Conservation (phyloP, 1,140 invertebrate species). For the Drosophila bocki region DNA sequence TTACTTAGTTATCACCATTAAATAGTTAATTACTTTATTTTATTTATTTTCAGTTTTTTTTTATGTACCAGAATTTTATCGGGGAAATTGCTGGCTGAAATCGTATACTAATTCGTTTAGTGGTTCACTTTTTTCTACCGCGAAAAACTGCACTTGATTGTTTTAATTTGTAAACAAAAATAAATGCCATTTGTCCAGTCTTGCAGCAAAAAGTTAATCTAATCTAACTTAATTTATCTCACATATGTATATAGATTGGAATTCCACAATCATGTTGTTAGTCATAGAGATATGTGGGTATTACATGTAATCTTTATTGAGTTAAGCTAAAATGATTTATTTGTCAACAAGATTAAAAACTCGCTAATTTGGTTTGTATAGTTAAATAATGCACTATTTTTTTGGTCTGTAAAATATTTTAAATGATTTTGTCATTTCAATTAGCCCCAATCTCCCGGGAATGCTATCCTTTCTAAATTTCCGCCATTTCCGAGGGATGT, state of each 20-base stretch:
- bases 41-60: not conserved
- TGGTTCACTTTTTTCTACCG: not conserved
- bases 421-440: constrained; percentile 15
- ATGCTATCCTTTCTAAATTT: constrained; percentile 9
- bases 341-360: too few relatives aligned
- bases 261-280: constrained; percentile 3
- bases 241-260: not conserved
- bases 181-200: constrained; percentile 1
- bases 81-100: too few relatives aligned
- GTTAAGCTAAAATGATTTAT: constrained; percentile 12
- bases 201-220: constrained; percentile 2
- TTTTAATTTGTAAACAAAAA: constrained; percentile 3
- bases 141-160: not conserved
- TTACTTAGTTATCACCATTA: not conserved
- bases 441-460: not conserved
- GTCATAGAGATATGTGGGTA: not conserved
- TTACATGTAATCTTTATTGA: constrained; percentile 12
- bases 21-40: not conserved
- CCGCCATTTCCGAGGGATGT: constrained; percentile 29
- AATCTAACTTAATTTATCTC: constrained; percentile 8
- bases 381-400: not conserved
- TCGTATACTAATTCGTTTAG: not conserved
- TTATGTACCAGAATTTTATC: not conserved
- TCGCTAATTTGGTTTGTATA: not conserved
- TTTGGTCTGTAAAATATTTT: too few relatives aligned